These are phyloP conservation scores for Microplitis mediator DNA, from an alignment of 1,140 invertebrate genomes.

Conservation along the genomic window DNA sequence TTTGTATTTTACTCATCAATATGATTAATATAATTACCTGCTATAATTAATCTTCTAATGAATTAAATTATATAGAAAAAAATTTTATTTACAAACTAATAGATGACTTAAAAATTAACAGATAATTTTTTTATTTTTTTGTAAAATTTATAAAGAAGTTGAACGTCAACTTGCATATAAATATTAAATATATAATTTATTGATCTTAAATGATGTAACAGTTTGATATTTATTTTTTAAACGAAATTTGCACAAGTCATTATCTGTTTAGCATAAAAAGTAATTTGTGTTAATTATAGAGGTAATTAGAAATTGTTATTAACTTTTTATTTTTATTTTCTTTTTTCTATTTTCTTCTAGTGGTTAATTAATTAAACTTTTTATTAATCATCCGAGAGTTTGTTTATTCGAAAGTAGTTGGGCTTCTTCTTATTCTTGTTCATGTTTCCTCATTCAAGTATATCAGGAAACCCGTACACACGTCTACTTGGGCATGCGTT, in stretches of 20 bases:
- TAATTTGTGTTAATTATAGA: background rate
- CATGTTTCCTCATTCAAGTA: background rate
- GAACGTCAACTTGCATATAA: too few relatives aligned
- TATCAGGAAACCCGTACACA: background rate
- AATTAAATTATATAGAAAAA: background rate
- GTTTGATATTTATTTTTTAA: too few relatives aligned
- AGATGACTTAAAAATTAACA: too few relatives aligned
- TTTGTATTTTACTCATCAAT: background rate
- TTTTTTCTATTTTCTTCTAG: background rate
- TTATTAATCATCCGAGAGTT: slow-evolving; percentile 2
- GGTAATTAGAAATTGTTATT: background rate
- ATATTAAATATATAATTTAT: too few relatives aligned
- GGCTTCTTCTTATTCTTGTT: background rate
- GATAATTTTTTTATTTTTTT: too few relatives aligned
- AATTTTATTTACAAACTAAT: background rate
- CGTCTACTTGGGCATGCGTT: slow-evolving; percentile 25
- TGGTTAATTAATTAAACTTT: background rate
- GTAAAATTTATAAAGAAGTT: too few relatives aligned
- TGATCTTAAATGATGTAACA: too few relatives aligned
- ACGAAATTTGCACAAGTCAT: too few relatives aligned
- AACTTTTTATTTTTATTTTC: background rate
- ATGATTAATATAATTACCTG: too few relatives aligned
- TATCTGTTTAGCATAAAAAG: too few relatives aligned
- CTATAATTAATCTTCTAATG: background rate
- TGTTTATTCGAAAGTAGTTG: slow-evolving; percentile 35